Percentiles rank a stretch among this genome's conserved stretches.
Conservation (phyloP, 53 echinoderm and acorn worm genomes). For the Mesocentrotus franciscanus region DNA sequence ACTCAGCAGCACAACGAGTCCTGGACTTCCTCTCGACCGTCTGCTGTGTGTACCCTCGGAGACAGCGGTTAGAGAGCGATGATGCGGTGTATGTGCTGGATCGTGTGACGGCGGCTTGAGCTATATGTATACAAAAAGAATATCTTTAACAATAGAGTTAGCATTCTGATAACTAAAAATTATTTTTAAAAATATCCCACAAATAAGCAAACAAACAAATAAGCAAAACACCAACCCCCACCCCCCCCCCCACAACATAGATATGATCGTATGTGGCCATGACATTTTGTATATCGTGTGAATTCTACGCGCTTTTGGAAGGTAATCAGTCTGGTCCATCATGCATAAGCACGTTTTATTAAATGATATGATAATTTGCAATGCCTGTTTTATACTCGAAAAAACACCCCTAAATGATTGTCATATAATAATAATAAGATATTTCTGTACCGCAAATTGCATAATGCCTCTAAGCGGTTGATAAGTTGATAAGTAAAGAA, state of each 20-base stretch:
- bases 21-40: neutral
- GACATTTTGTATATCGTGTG: neutral
- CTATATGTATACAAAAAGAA: neutral
- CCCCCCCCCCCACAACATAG: neutral
- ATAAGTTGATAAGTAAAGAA: too few relatives aligned
- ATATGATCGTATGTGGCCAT: neutral
- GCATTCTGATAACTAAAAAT: neutral
- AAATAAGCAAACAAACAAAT: neutral
- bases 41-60: neutral
- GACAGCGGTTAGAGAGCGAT: constrained; percentile 38
- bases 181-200: neutral
- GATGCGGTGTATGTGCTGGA: neutral
- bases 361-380: too few relatives aligned
- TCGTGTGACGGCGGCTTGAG: neutral
- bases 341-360: too few relatives aligned
- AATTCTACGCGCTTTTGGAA: neutral
- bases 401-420: too few relatives aligned
- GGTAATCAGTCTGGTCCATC: neutral
- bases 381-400: too few relatives aligned
- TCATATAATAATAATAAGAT: too few relatives aligned
- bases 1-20: constrained; percentile 40
- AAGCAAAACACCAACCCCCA: too few relatives aligned
- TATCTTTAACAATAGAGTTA: neutral
- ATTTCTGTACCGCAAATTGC: too few relatives aligned
- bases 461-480: too few relatives aligned